Evolutionary conservation across 2,113 vertebrate species (phyloP).

Genomic region (Fulmarus glacialis): DNA sequence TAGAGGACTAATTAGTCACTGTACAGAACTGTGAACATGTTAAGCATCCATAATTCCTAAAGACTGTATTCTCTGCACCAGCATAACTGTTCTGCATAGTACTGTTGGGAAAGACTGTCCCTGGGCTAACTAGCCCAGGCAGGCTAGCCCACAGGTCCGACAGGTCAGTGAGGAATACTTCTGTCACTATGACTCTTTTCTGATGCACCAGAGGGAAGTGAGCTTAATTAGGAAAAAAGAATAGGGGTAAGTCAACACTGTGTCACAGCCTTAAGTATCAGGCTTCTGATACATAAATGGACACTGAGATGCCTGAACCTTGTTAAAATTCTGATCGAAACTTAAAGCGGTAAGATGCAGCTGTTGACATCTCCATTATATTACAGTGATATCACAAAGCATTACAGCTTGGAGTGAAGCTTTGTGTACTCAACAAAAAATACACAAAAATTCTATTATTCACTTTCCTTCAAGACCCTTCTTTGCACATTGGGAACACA

Average conservation of each 20-base stretch:
- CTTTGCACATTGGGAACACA: background rate
- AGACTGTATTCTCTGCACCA: background rate
- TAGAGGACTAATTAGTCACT: background rate
- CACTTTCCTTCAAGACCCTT: background rate
- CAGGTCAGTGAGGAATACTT: background rate
- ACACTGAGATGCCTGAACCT: background rate
- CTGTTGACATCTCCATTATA: background rate
- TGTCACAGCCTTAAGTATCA: background rate
- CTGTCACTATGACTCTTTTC: background rate
- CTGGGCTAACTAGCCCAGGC: background rate
- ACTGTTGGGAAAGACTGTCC: background rate
- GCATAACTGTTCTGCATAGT: background rate
- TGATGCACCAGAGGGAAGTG: background rate
- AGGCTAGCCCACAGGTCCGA: accelerated
- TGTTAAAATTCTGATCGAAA: background rate
- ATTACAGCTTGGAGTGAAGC: background rate
- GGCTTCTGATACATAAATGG: background rate
- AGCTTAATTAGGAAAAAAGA: background rate
- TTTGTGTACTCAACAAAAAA: background rate
- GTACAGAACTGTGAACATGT: background rate
- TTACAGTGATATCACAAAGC: background rate
- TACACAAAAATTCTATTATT: background rate
- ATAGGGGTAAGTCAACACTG: background rate
- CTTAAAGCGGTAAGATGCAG: background rate
- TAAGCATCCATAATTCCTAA: background rate